A percentile compares a stretch with the other conserved stretches of the same genome.
Conservation (phyloP, 2,113 vertebrate genomes). For the Panurus biarmicus region DNA sequence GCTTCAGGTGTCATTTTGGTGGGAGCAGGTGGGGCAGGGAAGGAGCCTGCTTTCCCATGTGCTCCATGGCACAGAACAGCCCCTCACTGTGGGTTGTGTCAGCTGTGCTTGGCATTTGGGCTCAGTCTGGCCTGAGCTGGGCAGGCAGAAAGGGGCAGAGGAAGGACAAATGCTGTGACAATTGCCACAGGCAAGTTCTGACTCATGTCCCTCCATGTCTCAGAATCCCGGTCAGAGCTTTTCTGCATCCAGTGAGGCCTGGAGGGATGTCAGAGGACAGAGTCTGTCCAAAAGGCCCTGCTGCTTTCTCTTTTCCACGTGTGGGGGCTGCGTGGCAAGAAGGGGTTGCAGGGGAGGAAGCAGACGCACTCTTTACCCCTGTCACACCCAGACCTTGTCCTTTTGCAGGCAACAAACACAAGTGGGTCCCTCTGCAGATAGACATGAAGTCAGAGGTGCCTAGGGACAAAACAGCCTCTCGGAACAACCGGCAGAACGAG, state of each 20-base stretch:
- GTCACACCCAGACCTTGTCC: background rate
- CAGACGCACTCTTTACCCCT: background rate
- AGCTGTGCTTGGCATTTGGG: fast-evolving
- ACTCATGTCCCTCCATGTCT: background rate
- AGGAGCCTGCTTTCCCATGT: background rate
- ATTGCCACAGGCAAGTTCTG: background rate
- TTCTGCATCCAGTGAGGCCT: background rate
- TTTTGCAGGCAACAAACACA: conserved; percentile 91
- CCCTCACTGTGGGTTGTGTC: background rate
- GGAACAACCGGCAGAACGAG: conserved; percentile 91
- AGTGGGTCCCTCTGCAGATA: conserved; percentile 97
- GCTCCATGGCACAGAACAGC: background rate
- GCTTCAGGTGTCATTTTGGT: background rate
- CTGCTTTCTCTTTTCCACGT: background rate
- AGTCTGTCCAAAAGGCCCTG: background rate
- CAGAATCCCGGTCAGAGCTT: background rate
- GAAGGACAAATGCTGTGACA: background rate
- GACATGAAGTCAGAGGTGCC: conserved; percentile 95
- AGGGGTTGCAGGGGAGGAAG: background rate
- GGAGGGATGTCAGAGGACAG: background rate
- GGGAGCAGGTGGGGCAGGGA: background rate
- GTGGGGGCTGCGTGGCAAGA: background rate
- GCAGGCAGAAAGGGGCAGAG: background rate
- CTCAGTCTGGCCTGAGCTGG: background rate
- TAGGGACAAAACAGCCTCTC: conserved; percentile 88